Base-by-base conservation (phyloP, 2,113 vertebrate genomes). In the Protobothrops flavoviridis region DNA sequence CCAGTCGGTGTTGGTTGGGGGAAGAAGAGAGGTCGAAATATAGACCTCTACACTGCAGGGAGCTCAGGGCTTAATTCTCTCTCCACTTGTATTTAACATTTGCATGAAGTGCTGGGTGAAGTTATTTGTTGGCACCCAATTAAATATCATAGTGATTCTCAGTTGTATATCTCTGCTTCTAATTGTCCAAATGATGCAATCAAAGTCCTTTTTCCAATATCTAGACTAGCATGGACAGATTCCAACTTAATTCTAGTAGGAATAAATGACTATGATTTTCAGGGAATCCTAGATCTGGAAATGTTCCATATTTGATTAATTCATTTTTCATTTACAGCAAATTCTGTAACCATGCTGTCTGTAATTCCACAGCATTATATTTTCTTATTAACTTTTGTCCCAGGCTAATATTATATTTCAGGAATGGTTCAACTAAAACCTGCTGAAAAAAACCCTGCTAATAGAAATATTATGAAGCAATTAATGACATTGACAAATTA, bases 401-500 rank as follows among this genome's bases (percentile, higher is more conserved):
- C 93, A 94, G 93, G 64, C 95, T 93, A 95, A 96, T 93, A 50
- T 93, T 96, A 96, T 94, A 91, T 93, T 96, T 88, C n/a, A 94
- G 92, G 96, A 97, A 98, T 97, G 95, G 93, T 91, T 94, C 95
- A 94, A 69, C 95, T 96, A 93, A 92, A 95, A 96, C 95, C 96
- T 96, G 94, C 96, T 94, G 93, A 95, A 97, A 96, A 96, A 98
- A 97, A 96, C 96, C 94, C 92, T 96, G 96, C 93, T 95, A 96
- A 96, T 61, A 95, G 96, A 96, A 97, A 96, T 96, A 95, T 97
- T 98, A 98, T 97, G 97, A 96, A 94, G 52, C 92, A 97, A 97
- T 97, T 97, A 96, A 95, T 95, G 94, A 96, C 97, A 94, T 95
- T 93, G 88, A 96, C 97, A 96, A 97, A 96, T 23, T 86, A 85